These are phyloP conservation scores for Phania funesta DNA, from an alignment of 2,888 invertebrate genomes.

Conservation along the genomic window DNA sequence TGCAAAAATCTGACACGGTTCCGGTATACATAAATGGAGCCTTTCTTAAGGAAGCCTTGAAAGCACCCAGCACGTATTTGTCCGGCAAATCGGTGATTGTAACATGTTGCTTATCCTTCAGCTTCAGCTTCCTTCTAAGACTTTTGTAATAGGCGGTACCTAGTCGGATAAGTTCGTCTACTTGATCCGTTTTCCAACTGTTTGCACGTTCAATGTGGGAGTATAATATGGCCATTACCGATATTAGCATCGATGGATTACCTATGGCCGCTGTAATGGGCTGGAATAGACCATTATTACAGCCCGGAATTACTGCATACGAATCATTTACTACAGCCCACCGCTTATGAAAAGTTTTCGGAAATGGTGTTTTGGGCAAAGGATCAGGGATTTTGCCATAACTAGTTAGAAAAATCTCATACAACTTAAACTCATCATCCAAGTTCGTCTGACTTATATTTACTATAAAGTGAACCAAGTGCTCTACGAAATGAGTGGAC, in stretches of 20 bases:
- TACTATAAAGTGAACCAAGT: conserved; percentile 76
- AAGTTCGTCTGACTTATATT: conserved; percentile 72
- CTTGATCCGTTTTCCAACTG: conserved; percentile 83
- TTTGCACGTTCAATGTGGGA: conserved; percentile 84
- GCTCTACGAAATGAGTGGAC: conserved; percentile 73
- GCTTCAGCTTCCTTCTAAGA: conserved; percentile 71
- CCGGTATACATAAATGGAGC: conserved; percentile 74
- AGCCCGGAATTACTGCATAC: conserved; percentile 76
- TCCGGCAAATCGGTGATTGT: conserved; percentile 77
- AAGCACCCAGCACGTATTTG: conserved; percentile 80
- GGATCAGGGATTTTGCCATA: conserved; percentile 74
- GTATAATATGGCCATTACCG: conserved; percentile 84
- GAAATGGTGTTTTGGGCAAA: conserved; percentile 48
- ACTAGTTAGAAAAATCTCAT: conserved; percentile 74
- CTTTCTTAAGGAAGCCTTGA: conserved; percentile 75
- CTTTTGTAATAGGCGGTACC: conserved; percentile 74
- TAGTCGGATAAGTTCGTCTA: conserved; percentile 81
- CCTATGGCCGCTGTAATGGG: conserved; percentile 71
- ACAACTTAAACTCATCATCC: conserved; percentile 74
- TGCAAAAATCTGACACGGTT: conserved; percentile 74
- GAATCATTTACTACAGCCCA: conserved; percentile 76
- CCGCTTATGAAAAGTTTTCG: conserved; percentile 70
- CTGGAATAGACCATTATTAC: conserved; percentile 74
- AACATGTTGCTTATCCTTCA: conserved; percentile 73
- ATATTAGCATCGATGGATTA: conserved; percentile 84